Conservation (phyloP, 2,888 invertebrate species). For the Oscheius onirici region DNA sequence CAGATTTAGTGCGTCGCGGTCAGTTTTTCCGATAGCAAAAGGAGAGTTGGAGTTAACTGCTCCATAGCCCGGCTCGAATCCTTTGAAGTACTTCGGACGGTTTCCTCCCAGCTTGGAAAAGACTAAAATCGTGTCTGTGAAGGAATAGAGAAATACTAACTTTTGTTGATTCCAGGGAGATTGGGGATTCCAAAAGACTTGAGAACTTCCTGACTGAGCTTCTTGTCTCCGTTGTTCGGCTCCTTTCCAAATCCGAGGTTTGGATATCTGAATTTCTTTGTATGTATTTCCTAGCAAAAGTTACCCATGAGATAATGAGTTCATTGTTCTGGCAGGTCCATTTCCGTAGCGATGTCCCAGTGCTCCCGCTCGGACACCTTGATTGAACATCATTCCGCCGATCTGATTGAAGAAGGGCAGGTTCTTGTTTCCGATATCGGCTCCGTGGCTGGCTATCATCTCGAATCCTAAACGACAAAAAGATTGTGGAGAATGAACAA, state of each 20-base stretch:
- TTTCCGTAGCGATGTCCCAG: constrained; percentile 58
- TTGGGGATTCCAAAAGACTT: constrained; percentile 51
- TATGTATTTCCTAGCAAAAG: neutral
- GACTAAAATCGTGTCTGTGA: constrained; percentile 35
- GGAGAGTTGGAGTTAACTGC: constrained; percentile 61
- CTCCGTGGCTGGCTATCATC: constrained; percentile 49
- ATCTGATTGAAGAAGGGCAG: constrained; percentile 61
- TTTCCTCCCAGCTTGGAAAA: constrained; percentile 48
- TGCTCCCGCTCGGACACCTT: constrained; percentile 59
- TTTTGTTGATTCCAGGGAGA: constrained; percentile 35
- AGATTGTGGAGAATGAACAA: too few relatives aligned
- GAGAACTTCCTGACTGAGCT: constrained; percentile 34
- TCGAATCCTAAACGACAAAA: constrained; percentile 52
- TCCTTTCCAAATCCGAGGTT: constrained; percentile 26
- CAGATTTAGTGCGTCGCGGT: constrained; percentile 57
- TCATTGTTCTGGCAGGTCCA: constrained; percentile 60
- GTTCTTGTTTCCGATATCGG: constrained; percentile 57
- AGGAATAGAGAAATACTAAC: constrained; percentile 8
- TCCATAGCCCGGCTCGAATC: constrained; percentile 64
- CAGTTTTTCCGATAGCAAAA: constrained; percentile 63
- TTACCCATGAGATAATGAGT: constrained; percentile 53
- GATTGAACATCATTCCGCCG: constrained; percentile 65
- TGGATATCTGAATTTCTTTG: constrained; percentile 19
- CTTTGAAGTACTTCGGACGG: constrained; percentile 42
- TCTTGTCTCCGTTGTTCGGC: constrained; percentile 34